Base-by-base conservation (phyloP, 2,797 vertebrate species). In the Eleutherodactylus coqui region DNA sequence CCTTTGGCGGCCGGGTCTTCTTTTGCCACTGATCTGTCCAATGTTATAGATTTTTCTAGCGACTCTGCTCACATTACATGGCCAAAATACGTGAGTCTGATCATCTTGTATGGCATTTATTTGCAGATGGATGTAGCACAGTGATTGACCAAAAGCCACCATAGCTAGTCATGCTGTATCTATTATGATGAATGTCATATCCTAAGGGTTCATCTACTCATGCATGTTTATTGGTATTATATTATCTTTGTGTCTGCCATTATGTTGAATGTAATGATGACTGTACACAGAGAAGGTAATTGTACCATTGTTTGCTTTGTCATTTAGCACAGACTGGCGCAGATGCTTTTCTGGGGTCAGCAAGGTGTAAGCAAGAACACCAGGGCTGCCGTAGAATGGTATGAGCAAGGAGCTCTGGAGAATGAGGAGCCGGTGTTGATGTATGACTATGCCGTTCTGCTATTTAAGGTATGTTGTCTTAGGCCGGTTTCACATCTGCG, bases 341-440 rank as follows among this genome's bases (percentile, higher is more conserved):
- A 93, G 86, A 96, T 97, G 94, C 92, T 97, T 51, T 96, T 96
- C 90, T 98, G 96, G 95, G 97, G 97, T 34, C 96, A 96, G 29
- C 95, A 95, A 77, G 96, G 97, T n/a, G 91, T 97, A 80, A 89
- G 93, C 27, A 98, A 97, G 94, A 96, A 99, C 88, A 89, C 93
- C 0, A 90, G 84, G 79, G 93, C 93, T 0, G 97, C 96, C 0
- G 88, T 94, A n/a, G 95, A 94, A 88, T 98, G 96, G 97, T 95
- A 96, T 2, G 93, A 95, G 87, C 96, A 91, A 88, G 96, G 96
- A 0, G 97, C 97, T 9, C 92, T 93, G 93, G 95, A 97, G 92
- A 97, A 95, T 73, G 95, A 92, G 80, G 95, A 99, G 82, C 94
- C 96, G 0, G 88, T 93, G 0, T 90, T 95, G 41, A 95, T 98